Conservation (phyloP, 2,888 invertebrate species). For the Schizaphis graminum region DNA sequence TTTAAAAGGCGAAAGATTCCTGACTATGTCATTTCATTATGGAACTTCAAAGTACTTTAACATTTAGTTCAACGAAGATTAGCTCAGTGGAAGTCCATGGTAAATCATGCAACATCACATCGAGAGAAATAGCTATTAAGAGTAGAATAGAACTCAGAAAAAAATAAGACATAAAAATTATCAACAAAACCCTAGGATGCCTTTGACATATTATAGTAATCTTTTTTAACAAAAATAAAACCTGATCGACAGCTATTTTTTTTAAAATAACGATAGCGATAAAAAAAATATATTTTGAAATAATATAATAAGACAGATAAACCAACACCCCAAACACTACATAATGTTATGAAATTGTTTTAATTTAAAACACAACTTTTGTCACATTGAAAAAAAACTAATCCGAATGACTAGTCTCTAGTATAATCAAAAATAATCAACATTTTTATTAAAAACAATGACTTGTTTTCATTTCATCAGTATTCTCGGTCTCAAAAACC, state of each 20-base stretch:
- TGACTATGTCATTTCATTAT: slow-evolving; percentile 32
- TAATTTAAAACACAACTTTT: neutral
- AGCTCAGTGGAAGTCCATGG: neutral
- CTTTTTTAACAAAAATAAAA: neutral
- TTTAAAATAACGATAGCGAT: neutral
- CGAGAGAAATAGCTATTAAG: slow-evolving; percentile 24
- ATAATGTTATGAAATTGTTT: neutral
- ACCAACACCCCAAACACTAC: neutral
- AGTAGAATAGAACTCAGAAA: neutral
- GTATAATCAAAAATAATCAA: neutral
- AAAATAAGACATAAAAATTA: neutral
- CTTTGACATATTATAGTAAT: neutral
- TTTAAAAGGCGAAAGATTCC: slow-evolving; percentile 5
- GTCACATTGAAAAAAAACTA: neutral
- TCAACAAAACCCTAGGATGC: neutral
- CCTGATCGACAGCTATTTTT: neutral
- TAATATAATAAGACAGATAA: neutral
- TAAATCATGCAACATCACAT: neutral
- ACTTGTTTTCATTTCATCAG: neutral
- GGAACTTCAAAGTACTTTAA: slow-evolving; percentile 11
- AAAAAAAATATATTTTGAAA: neutral
- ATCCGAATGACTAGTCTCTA: neutral
- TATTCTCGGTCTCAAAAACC: neutral
- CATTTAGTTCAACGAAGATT: slow-evolving; percentile 18
- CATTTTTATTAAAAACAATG: neutral